Base-by-base conservation (phyloP, 2,888 invertebrate species). In the Patella pellucida region DNA sequence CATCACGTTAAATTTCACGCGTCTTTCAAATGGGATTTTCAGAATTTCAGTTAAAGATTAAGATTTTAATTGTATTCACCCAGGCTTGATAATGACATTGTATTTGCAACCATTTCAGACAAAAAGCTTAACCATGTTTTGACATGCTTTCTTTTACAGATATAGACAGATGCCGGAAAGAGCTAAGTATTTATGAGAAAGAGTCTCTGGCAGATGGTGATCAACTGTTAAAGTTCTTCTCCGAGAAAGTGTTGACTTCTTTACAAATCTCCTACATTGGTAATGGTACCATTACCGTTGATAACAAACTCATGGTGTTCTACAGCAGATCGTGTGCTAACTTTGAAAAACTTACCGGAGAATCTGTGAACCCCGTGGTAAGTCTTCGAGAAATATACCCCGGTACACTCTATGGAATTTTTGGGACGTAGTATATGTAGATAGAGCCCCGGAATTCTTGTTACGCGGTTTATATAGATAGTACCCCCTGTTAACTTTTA, bases 241-340 rank as follows among this genome's bases (percentile, higher is more conserved):
- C 62, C 0, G 62, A 62, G 62, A 62, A 62, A 14, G 23, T 62
- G 19, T 11, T 62, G 11, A 62, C 62, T 62, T 19, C 62, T 5
- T 23, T 62, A 12, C 19, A 62, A 23, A 62, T 62, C 62, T 62
- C 62, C 19, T 62, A 62, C 62, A 9, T 11, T 62, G 62, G 62
- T 62, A 62, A 62, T 62, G 19, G 19, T 23, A 12, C 62, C 5
- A 4, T 41, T 41, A 62, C 11, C 14, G 23, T 14, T 19, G 62
- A 23, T 62, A 62, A 62, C 19, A 62, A 62, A 23, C 23, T 62
- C 19, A 15, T 62, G 62, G 62, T 62, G 23, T 62, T 62, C 62
- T 62, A 62, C 19, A 62, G 62, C 23, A 62, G 62, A 62, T 23
- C 62, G 19, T 62, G 62, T 62, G 19, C 62, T 19, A 62, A 62